Conservation (phyloP, 2,797 vertebrate genomes). For the Poeciliopsis presidionis region DNA sequence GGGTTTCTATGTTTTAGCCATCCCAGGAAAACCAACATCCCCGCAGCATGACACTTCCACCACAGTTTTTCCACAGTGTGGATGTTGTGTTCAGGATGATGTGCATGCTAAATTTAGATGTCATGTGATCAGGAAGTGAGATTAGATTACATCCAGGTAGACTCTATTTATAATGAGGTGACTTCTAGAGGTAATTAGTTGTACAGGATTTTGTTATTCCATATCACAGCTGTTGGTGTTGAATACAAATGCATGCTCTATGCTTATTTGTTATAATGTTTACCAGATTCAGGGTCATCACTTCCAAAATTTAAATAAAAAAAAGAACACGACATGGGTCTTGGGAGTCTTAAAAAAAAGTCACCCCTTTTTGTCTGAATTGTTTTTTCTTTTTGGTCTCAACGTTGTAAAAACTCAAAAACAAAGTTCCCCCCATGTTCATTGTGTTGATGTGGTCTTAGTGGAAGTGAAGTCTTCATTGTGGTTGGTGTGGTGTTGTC, state of each 20-base stretch:
- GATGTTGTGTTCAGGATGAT: background rate
- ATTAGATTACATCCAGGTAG: background rate
- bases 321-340: background rate
- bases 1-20: background rate
- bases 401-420: slow-evolving; percentile 21
- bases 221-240: background rate
- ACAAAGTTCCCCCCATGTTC: slow-evolving; percentile 24
- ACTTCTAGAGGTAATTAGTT: background rate
- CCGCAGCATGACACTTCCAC: background rate
- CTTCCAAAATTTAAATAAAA: background rate
- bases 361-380: background rate
- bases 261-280: background rate
- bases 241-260: background rate
- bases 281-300: background rate
- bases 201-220: background rate
- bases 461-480: slow-evolving; percentile 36
- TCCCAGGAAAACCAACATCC: background rate
- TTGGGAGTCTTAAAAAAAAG: background rate
- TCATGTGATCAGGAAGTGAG: background rate
- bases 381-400: slow-evolving; percentile 2
- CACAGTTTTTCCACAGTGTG: background rate
- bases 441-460: slow-evolving; percentile 26
- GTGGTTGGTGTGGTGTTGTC: slow-evolving; percentile 58
- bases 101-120: background rate
- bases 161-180: background rate